Evolutionary conservation across 2,888 invertebrate genomes (phyloP).

Genomic region (Villa cingulata): DNA sequence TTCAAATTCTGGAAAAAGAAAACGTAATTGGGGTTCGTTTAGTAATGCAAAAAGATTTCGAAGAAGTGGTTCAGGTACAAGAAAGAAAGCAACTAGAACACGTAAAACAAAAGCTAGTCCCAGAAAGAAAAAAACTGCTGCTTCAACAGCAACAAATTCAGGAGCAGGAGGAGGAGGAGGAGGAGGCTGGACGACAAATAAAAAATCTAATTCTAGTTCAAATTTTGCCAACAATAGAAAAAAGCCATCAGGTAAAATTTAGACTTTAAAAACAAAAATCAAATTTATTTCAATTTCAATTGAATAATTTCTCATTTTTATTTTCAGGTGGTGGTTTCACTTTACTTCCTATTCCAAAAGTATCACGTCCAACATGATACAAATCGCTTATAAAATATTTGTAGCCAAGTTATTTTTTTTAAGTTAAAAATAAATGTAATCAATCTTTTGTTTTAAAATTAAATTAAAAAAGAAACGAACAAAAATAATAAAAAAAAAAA

Average conservation of each 20-base stretch:
- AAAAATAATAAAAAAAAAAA: too few relatives aligned
- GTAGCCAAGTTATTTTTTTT: too few relatives aligned
- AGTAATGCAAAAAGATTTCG: neutral
- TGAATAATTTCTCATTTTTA: neutral
- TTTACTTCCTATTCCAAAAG: neutral
- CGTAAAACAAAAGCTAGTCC: neutral
- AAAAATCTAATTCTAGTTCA: neutral
- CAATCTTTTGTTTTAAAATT: too few relatives aligned
- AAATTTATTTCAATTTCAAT: too few relatives aligned
- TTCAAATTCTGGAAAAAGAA: constrained; percentile 1
- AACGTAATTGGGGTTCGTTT: constrained; percentile 2
- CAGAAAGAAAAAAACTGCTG: neutral
- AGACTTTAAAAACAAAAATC: too few relatives aligned
- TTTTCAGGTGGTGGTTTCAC: neutral
- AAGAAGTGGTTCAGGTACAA: neutral
- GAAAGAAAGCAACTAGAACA: neutral
- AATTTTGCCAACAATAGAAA: too few relatives aligned
- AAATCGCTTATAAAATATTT: too few relatives aligned
- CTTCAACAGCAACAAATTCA: too few relatives aligned
- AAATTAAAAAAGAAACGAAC: too few relatives aligned
- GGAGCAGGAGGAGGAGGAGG: too few relatives aligned
- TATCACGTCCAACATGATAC: neutral
- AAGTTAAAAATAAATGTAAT: too few relatives aligned
- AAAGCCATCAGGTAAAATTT: too few relatives aligned
- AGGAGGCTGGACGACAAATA: neutral